phyloP scores from a whole-genome alignment of 2,888 invertebrate species.

The Sycophila texana region DNA sequence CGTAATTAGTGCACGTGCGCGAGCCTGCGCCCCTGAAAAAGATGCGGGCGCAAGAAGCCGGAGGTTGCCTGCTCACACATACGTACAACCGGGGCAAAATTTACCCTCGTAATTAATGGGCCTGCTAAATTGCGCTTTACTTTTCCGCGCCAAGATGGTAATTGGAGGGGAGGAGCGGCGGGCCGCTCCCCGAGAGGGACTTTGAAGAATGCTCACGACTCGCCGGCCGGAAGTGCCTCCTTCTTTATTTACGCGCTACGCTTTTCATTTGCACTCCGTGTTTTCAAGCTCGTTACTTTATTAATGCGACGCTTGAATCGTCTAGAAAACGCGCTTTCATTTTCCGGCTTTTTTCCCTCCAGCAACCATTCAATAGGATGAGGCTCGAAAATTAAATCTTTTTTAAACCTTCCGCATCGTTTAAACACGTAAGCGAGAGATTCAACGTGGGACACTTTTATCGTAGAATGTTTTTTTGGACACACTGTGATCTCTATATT shows the following conservation, averaged over 20 bases:
- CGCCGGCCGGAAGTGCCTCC: not conserved
- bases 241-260: no score
- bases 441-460: no score
- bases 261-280: not conserved
- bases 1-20: conserved; percentile 39
- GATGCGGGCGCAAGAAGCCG: not conserved
- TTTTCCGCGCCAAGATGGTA: conserved; percentile 19
- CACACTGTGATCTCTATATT: no score
- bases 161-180: not conserved
- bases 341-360: no score
- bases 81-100: conserved; percentile 13
- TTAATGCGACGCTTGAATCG: not conserved
- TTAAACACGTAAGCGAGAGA: no score
- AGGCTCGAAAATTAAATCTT: no score
- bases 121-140: conserved; percentile 15
- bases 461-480: no score
- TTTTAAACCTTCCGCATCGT: no score
- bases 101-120: conserved; percentile 36
- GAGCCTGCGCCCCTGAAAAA: not conserved
- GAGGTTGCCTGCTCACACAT: not conserved
- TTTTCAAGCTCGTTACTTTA: conserved; percentile 2
- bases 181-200: not conserved
- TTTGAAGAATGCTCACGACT: conserved; percentile 3
- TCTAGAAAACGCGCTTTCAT: no score
- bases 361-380: no score